A percentile compares a stretch with the other conserved stretches of the same genome.
Conservation (phyloP, 1,140 invertebrate genomes). For the Drosophila ohnishii region DNA sequence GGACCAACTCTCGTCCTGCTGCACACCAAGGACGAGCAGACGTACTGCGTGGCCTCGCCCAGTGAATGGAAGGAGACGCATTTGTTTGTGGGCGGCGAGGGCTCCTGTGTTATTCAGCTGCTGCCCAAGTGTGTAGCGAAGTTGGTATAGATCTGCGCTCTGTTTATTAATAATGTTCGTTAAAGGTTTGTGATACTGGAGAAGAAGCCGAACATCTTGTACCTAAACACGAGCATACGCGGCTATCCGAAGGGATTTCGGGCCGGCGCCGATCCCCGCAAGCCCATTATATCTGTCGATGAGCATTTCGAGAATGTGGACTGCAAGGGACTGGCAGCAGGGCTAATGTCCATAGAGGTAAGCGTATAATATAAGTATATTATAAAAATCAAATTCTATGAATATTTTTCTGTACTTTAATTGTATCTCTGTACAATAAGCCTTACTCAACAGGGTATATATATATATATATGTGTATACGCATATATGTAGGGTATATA, state of each 20-base stretch:
- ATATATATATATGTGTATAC: conserved; percentile 54
- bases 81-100: conserved; percentile 91
- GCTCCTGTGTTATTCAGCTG: conserved; percentile 90
- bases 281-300: conserved; percentile 89
- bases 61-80: conserved; percentile 93
- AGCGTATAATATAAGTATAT: conserved; percentile 52
- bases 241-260: conserved; percentile 93
- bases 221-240: conserved; percentile 92
- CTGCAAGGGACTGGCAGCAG: conserved; percentile 87
- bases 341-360: conserved; percentile 86
- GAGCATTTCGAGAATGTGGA: conserved; percentile 88
- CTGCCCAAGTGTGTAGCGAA: conserved; percentile 87
- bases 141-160: neutral
- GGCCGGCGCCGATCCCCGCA: conserved; percentile 90
- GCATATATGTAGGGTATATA: conserved; percentile 55
- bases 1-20: conserved; percentile 92
- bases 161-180: conserved; percentile 10
- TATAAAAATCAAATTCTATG: neutral
- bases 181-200: conserved; percentile 87
- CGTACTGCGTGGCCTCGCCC: conserved; percentile 91
- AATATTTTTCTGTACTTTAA: conserved; percentile 61
- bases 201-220: conserved; percentile 90
- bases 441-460: conserved; percentile 72
- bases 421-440: conserved; percentile 67
- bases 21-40: conserved; percentile 86